Percentiles rank a stretch among this genome's conserved stretches.
These are phyloP conservation scores for Luperina testacea DNA, from an alignment of 2,888 invertebrate genomes.

Conservation along the genomic window DNA sequence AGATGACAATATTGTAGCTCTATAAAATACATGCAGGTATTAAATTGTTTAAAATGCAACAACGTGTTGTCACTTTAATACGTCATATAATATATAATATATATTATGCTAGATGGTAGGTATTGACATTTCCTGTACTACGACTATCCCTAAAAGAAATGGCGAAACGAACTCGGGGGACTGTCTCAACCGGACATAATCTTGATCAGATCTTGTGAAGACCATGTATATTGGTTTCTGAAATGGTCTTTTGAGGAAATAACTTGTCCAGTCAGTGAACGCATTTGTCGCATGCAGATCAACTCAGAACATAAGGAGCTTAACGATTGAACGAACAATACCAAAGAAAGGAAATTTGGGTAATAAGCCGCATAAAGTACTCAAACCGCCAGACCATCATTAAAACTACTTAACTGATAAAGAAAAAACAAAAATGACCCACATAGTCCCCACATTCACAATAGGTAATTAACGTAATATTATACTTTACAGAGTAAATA, in stretches of 20 bases:
- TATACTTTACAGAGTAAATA: background rate
- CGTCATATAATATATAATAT: too few species aligned
- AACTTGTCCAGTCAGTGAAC: background rate
- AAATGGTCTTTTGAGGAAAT: background rate
- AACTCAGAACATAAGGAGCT: too few species aligned
- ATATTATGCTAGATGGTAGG: too few species aligned
- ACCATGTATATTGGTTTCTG: background rate
- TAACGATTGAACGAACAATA: background rate
- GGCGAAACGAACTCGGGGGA: too few species aligned
- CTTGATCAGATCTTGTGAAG: background rate
- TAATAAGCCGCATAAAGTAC: background rate
- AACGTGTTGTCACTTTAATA: background rate
- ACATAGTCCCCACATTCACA: too few species aligned
- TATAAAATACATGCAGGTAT: background rate
- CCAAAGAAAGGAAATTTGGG: background rate
- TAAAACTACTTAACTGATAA: background rate
- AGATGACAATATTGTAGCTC: background rate
- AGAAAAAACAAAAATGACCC: background rate
- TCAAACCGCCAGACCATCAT: background rate
- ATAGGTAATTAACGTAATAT: background rate
- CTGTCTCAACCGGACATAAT: too few species aligned
- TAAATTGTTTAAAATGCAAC: background rate
- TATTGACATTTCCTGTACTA: too few species aligned
- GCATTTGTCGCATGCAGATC: background rate
- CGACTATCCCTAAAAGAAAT: too few species aligned